phyloP scores from a whole-genome alignment of 2,888 invertebrate genomes.

The Galeruca laticollis region DNA sequence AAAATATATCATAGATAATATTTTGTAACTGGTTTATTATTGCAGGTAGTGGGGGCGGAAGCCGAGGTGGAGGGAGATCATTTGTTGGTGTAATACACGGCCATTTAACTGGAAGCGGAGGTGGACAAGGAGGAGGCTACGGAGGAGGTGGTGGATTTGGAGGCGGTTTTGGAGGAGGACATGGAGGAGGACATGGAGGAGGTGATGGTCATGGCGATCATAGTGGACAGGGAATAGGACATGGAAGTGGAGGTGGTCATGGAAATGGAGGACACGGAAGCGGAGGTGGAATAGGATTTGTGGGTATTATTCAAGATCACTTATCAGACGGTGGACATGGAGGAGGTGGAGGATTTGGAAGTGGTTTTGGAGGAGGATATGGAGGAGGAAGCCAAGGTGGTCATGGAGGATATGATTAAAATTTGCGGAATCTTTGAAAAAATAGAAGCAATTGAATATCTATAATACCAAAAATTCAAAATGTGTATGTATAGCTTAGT shows the following conservation, averaged over 20 bases:
- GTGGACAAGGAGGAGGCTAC: background rate
- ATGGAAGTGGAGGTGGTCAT: background rate
- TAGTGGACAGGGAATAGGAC: too few relatives aligned
- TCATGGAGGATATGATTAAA: background rate
- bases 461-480: too few relatives aligned
- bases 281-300: constrained; percentile 6
- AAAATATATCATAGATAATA: too few relatives aligned
- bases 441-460: too few relatives aligned
- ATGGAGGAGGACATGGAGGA: background rate
- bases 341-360: constrained; percentile 3
- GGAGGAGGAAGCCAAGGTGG: constrained; percentile 15
- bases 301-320: constrained; percentile 13
- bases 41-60: background rate
- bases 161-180: background rate
- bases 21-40: too few relatives aligned
- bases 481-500: too few relatives aligned
- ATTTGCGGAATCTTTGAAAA: too few relatives aligned
- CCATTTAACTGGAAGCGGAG: background rate
- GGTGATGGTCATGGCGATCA: too few relatives aligned
- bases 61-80: constrained; percentile 6
- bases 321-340: constrained; percentile 6
- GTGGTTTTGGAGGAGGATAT: too few relatives aligned
- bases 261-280: constrained; percentile 13
- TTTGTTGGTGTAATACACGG: background rate
- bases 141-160: too few relatives aligned